phyloP scores from a whole-genome alignment of 2,888 invertebrate genomes.

The Rotaria socialis region DNA sequence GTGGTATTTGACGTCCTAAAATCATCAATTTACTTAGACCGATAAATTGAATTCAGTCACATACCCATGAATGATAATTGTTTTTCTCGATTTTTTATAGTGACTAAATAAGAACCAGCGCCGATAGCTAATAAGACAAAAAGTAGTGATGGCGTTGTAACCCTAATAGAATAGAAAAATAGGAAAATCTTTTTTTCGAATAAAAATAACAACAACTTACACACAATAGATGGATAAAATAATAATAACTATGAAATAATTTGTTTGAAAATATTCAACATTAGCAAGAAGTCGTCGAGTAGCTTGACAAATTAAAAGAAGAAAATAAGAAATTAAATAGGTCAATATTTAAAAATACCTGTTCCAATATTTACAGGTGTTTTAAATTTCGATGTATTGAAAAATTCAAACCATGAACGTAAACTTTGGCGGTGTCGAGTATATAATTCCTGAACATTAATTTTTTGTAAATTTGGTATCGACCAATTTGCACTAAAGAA shows the following conservation, averaged over 20 bases:
- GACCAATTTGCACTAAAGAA: background rate
- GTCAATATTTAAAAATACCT: background rate
- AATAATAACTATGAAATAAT: conserved; percentile 10
- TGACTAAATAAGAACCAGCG: conserved; percentile 25
- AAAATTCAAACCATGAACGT: conserved; percentile 28
- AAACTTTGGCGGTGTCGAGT: background rate
- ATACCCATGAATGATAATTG: background rate
- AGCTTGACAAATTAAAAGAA: background rate
- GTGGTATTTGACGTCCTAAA: background rate
- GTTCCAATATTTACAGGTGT: background rate
- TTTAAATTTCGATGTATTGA: conserved; percentile 11
- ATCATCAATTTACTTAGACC: background rate
- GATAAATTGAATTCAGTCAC: background rate
- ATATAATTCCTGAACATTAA: conserved; percentile 36
- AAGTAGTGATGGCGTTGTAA: conserved; percentile 7
- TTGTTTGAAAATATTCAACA: conserved; percentile 24
- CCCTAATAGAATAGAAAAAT: background rate
- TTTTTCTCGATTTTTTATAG: background rate
- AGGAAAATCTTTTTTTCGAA: background rate
- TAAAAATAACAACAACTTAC: background rate
- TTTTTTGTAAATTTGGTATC: background rate
- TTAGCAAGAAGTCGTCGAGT: background rate
- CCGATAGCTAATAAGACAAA: background rate
- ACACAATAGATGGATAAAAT: conserved; percentile 30
- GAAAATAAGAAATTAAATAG: too few species aligned